phyloP scores from a whole-genome alignment of 2,888 invertebrate genomes.

The Sialis lutaria region DNA sequence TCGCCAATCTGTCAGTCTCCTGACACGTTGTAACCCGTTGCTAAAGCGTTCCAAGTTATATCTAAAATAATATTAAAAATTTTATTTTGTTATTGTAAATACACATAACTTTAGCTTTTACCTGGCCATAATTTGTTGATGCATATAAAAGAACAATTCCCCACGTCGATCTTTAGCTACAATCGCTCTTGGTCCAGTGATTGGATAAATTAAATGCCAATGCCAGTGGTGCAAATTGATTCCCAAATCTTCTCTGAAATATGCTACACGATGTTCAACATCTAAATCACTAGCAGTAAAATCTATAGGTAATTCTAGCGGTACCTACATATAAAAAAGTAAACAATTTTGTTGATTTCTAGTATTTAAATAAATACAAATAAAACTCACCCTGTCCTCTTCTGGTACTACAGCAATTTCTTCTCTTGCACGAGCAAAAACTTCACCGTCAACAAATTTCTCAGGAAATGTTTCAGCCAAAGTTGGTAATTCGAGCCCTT shows the following conservation, averaged over 20 bases:
- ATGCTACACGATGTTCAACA: conserved; percentile 63
- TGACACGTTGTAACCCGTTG: conserved; percentile 45
- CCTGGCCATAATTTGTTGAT: conserved; percentile 45
- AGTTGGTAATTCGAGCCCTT: conserved; percentile 49
- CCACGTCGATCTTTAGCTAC: conserved; percentile 62
- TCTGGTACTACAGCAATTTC: conserved; percentile 42
- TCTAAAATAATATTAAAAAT: conserved; percentile 17
- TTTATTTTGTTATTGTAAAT: background rate
- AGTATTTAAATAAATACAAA: too few species aligned
- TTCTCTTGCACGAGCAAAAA: conserved; percentile 51
- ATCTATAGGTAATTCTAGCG: conserved; percentile 51
- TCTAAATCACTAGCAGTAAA: conserved; percentile 59
- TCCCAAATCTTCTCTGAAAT: conserved; percentile 73
- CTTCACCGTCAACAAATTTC: conserved; percentile 60
- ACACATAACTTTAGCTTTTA: conserved; percentile 8
- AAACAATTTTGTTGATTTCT: too few species aligned
- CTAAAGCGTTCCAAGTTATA: conserved; percentile 63
- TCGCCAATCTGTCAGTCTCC: conserved; percentile 43
- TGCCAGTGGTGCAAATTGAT: conserved; percentile 84
- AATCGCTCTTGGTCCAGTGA: conserved; percentile 39
- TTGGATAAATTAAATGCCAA: conserved; percentile 79
- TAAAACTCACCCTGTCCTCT: conserved; percentile 37
- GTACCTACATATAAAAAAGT: conserved; percentile 30
- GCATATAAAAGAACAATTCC: conserved; percentile 69
- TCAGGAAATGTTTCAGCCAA: conserved; percentile 66